Evolutionary conservation across 2,888 invertebrate genomes (phyloP).

Genomic region (Ormyrus nitidulus): DNA sequence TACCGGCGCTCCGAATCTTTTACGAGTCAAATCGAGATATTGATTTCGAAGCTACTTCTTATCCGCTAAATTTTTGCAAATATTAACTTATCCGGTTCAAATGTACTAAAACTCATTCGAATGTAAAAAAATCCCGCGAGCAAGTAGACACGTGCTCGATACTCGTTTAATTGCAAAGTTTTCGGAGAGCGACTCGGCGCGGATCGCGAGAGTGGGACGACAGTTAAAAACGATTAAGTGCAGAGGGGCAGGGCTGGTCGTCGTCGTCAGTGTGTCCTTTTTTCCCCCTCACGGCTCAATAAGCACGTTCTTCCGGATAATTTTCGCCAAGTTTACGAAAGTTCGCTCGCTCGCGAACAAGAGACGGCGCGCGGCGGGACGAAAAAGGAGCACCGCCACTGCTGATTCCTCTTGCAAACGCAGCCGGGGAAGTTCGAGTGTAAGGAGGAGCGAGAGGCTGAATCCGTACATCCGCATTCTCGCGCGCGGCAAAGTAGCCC

Average conservation of each 20-base stretch:
- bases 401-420: slow-evolving; percentile 57
- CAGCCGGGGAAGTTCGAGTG: slow-evolving; percentile 53
- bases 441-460: slow-evolving; percentile 52
- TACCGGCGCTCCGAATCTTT: no score
- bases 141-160: neutral
- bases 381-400: slow-evolving; percentile 25
- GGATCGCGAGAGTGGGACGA: neutral
- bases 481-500: slow-evolving; percentile 56
- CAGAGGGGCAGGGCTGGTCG: slow-evolving; percentile 1
- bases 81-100: neutral
- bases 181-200: no score
- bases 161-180: no score
- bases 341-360: slow-evolving; percentile 40
- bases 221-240: slow-evolving; percentile 45
- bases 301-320: slow-evolving; percentile 62
- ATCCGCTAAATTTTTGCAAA: no score
- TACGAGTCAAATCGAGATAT: no score
- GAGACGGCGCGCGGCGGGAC: slow-evolving; percentile 33
- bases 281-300: slow-evolving; percentile 59
- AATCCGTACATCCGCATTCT: slow-evolving; percentile 59
- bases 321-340: slow-evolving; percentile 64
- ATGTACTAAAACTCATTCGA: neutral
- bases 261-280: slow-evolving; percentile 1
- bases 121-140: neutral
- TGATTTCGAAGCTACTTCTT: no score